Base-by-base conservation (phyloP, 2,888 invertebrate species). In the Melinaea marsaeus region DNA sequence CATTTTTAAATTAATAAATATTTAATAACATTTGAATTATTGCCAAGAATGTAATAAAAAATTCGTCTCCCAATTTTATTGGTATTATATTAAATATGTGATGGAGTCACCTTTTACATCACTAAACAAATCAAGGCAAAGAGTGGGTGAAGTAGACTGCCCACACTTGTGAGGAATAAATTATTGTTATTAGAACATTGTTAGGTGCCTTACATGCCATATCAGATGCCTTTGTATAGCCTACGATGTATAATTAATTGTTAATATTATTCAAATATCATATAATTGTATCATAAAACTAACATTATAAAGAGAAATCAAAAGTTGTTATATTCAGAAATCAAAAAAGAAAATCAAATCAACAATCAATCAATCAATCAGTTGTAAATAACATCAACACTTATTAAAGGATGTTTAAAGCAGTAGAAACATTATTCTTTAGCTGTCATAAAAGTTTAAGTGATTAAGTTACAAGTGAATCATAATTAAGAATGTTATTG, bases 101-200 rank as follows among this genome's bases (percentile, higher is more conserved):
- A 75, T 74, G 68, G 72, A 77, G 75, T 77, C 75, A 76, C 77
- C 75, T 76, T 78, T 76, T 76, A 77, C 77, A 74, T 77, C 74
- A 77, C 79, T 79, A 75, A 79, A 74, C 73, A 75, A 76, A 72
- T 82, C 89, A 89, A 89, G 89, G 88, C 78, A 81, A 82, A 74
- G 76, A 73, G 90, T 90, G 89, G 90, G 90, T 81, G 88, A 83
- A 72, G 81, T 74, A 77, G 77, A 74, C 78, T 72, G 77, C 90
- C 90, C 89, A 90, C 90, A 89, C 88, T 78, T 62, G 66, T 72
- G 70, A 72, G 80, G 89, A 88, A 90, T 90, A 89, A 85, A 87
- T 90, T 88, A 89, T 86, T 85, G 72, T 68, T 66, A 68, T 73
- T 75, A 71, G 84, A 85, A 87, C 87, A 86, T 84, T 87, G 87